Base-by-base conservation (phyloP, 2,888 invertebrate species). In the Pollenia griseotomentosa region DNA sequence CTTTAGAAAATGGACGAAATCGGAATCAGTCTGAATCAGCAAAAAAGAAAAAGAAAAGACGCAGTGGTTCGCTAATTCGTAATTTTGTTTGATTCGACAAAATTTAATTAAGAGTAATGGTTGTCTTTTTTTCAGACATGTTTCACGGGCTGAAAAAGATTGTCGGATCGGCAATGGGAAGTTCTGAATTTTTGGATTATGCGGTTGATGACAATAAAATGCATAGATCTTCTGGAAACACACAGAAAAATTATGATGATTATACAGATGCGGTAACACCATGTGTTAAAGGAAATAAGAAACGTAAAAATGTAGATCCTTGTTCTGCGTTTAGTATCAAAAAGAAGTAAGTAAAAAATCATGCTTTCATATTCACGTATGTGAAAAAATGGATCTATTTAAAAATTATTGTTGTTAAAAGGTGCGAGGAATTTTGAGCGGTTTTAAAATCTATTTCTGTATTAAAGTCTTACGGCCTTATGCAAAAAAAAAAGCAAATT, bases 41-140 rank as follows among this genome's bases (percentile, higher is more conserved):
- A 4, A 77, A 85, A 59, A 95, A 94, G 91, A 96, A 96, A 92
- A 97, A 97, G 93, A 97, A 97, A 93, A 95, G 97, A 91, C 95
- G 97, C 90, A 97, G 97, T 95, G 97, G 97, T 90, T 97, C 97
- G 89, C 94, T 97, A 89, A 97, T 97, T 94, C 95, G 97, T 97
- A 95, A 95, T 81, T 88, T 44, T 85, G 85, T 83, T 85, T 78
- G 65, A 68, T 40, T 70, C 73, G 87, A 82, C 79, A 88, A 75
- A 61, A 61, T 65, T 83, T 89, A 83, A 88, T 87, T 85, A 75
- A 88, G 88, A 77, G 80, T 66, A 85, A 87, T 87, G 70, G 55
- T 86, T 81, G 70, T 42, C 88, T 79, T 71, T 46, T 83, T 90
- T 85, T 12, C 90, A 96, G 97, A 97, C 91, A 96, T 97, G 94